Evolutionary conservation across 2,888 invertebrate genomes (phyloP).

Genomic region (Agonopterix arenella): DNA sequence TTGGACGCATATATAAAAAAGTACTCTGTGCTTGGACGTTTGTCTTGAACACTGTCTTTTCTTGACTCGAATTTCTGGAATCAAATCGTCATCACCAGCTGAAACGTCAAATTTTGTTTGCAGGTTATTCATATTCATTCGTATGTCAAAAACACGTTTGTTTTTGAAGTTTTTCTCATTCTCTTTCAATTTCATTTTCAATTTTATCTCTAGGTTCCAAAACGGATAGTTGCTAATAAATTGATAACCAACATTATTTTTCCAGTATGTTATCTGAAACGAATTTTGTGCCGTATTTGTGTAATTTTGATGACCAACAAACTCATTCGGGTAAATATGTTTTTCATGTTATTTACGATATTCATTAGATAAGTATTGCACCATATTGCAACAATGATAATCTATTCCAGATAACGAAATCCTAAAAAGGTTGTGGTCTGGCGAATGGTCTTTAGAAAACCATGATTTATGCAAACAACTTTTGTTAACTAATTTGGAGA

Average conservation of each 20-base stretch:
- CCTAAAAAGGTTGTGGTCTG: slow-evolving; percentile 45
- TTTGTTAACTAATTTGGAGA: slow-evolving; percentile 38
- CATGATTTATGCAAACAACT: slow-evolving; percentile 38
- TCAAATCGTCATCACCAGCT: no score
- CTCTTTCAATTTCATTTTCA: no score
- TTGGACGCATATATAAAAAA: no score
- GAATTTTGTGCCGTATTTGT: slow-evolving; percentile 34
- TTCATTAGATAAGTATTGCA: neutral
- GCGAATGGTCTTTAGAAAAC: slow-evolving; percentile 44
- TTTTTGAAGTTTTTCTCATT: no score
- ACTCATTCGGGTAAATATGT: slow-evolving; percentile 34
- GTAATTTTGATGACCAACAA: slow-evolving; percentile 53
- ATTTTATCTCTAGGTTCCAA: no score
- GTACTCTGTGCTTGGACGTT: no score
- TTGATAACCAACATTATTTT: neutral
- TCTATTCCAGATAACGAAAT: slow-evolving; percentile 37
- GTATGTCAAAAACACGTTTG: no score
- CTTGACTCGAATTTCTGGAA: no score
- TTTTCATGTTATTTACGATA: neutral
- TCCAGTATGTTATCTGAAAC: slow-evolving; percentile 1
- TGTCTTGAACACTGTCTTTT: no score
- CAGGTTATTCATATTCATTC: no score
- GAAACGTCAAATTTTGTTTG: no score
- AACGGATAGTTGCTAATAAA: no score
- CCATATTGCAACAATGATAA: neutral